phyloP scores from a whole-genome alignment of 2,888 invertebrate species.

The Luperina testacea region DNA sequence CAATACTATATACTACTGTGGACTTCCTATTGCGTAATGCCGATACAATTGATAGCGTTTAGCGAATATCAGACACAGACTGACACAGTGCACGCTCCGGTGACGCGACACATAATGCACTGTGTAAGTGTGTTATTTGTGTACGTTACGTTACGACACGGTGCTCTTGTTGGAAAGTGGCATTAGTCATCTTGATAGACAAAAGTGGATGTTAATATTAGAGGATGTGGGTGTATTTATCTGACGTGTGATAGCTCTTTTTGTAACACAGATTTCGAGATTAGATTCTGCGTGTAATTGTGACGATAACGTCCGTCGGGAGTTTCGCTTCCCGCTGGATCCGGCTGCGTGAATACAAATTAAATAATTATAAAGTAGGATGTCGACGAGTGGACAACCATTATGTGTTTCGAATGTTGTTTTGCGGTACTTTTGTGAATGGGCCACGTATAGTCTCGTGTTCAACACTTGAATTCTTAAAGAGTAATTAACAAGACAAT shows the following conservation, averaged over 20 bases:
- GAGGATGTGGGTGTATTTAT: constrained; percentile 66
- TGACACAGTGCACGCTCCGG: constrained; percentile 51
- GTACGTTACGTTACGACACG: constrained; percentile 42
- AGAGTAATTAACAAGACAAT: constrained; percentile 46
- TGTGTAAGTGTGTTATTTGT: constrained; percentile 15
- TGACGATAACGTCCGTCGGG: constrained; percentile 48
- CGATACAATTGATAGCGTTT: constrained; percentile 76
- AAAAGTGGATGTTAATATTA: constrained; percentile 56
- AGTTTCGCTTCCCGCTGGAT: constrained; percentile 64
- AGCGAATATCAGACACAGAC: constrained; percentile 53
- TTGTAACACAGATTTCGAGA: constrained; percentile 66
- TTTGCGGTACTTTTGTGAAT: constrained; percentile 44
- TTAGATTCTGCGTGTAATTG: constrained; percentile 65
- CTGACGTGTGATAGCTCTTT: constrained; percentile 65
- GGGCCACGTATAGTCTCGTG: constrained; percentile 31
- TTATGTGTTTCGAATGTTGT: constrained; percentile 52
- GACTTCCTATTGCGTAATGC: constrained; percentile 85
- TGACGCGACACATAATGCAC: constrained; percentile 36
- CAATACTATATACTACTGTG: constrained; percentile 70
- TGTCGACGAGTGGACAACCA: constrained; percentile 53
- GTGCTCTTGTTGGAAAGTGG: constrained; percentile 59
- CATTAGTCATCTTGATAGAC: constrained; percentile 64
- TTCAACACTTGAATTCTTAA: constrained; percentile 52
- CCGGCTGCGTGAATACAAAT: constrained; percentile 64
- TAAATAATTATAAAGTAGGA: constrained; percentile 62